phyloP scores from a whole-genome alignment of 2,113 vertebrate genomes.

The Myiagra hebetior region DNA sequence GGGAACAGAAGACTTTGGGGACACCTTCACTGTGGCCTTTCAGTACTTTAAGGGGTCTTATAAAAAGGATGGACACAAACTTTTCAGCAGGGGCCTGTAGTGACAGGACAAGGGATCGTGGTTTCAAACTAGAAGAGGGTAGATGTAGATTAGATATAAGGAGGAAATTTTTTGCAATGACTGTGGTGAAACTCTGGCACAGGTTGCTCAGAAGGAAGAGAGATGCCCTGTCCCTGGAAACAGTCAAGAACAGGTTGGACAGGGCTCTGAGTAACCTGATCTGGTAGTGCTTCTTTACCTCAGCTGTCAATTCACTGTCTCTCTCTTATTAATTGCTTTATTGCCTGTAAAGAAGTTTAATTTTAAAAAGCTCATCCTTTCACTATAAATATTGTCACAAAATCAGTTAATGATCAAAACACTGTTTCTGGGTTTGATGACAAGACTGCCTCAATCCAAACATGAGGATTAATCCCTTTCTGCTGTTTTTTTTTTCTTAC shows the following conservation, averaged over 20 bases:
- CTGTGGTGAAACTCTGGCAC: neutral
- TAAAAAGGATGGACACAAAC: neutral
- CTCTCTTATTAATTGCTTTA: neutral
- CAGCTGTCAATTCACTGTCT: neutral
- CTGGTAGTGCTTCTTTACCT: neutral
- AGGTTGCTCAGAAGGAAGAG: neutral
- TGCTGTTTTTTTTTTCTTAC: neutral
- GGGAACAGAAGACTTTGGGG: neutral
- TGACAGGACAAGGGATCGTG: rapidly evolving
- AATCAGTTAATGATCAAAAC: neutral
- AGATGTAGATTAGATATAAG: neutral
- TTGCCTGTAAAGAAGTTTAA: neutral
- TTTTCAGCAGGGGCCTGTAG: neutral
- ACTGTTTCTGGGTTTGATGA: neutral
- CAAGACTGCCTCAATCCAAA: neutral
- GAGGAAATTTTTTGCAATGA: neutral
- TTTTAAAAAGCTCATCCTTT: neutral
- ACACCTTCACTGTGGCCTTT: neutral
- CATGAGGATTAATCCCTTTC: neutral
- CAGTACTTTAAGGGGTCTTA: rapidly evolving
- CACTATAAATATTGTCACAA: neutral
- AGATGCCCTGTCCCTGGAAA: neutral
- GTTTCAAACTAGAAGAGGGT: neutral
- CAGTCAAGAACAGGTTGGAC: neutral
- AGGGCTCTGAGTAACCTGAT: neutral